Evolutionary conservation across 1,140 invertebrate species (phyloP).

Genomic region (Drosophila prosaltans): DNA sequence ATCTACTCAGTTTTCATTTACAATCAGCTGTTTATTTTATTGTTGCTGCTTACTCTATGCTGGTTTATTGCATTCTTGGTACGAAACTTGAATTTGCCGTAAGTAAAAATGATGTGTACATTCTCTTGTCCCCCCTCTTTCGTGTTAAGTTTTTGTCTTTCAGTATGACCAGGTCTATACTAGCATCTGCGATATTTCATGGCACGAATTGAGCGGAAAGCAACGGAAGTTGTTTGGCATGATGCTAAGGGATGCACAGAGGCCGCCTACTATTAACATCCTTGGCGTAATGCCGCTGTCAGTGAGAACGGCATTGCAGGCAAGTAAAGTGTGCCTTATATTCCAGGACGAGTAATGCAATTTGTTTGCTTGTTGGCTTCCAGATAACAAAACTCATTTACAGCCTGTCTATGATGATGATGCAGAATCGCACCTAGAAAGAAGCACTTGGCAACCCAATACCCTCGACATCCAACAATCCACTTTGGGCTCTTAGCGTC

Average conservation of each 20-base stretch:
- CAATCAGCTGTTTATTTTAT: conserved; percentile 50
- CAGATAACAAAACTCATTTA: conserved; percentile 70
- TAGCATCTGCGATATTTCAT: conserved; percentile 41
- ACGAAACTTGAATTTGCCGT: conserved; percentile 64
- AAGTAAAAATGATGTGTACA: neutral
- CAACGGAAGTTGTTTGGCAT: conserved; percentile 49
- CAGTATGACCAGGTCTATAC: conserved; percentile 59
- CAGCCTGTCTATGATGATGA: conserved; percentile 63
- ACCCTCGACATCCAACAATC: conserved; percentile 13
- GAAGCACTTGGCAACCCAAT: conserved; percentile 8
- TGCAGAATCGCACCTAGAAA: conserved; percentile 41
- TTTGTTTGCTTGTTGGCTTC: conserved; percentile 53
- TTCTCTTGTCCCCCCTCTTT: no score
- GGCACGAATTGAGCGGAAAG: conserved; percentile 42
- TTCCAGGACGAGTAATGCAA: conserved; percentile 47
- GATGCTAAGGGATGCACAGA: conserved; percentile 38
- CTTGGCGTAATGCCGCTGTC: conserved; percentile 37
- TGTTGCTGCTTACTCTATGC: conserved; percentile 57
- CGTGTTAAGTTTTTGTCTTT: neutral
- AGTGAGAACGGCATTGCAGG: conserved; percentile 27
- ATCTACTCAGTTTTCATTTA: conserved; percentile 44
- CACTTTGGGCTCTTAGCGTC: conserved; percentile 42
- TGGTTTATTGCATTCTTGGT: conserved; percentile 61
- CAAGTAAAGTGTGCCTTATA: neutral
- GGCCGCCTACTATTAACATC: conserved; percentile 22